Percentiles rank a stretch among this genome's conserved stretches.
Evolutionary conservation across 2,888 invertebrate genomes (phyloP).

Genomic region (Kuschelorhynchus macadamiae): DNA sequence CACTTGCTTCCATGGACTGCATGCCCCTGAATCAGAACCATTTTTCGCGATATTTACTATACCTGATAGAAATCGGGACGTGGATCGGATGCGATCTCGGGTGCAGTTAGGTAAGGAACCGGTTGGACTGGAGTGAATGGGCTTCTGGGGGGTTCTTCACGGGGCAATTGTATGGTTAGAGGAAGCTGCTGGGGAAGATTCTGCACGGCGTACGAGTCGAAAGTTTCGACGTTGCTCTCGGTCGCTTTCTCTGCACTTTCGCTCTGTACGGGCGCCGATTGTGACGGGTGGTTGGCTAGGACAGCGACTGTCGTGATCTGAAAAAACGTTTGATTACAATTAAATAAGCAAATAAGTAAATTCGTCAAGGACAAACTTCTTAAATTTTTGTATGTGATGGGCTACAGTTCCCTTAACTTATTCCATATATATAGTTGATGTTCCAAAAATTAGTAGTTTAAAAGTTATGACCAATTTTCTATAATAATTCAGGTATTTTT

Average conservation of each 20-base stretch:
- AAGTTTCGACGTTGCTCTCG: constrained; percentile 37
- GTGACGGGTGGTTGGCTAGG: constrained; percentile 37
- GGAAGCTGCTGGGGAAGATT: constrained; percentile 52
- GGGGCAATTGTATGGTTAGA: constrained; percentile 61
- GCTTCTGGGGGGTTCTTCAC: constrained; percentile 57
- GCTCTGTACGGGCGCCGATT: constrained; percentile 27
- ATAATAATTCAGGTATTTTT: too few relatives aligned
- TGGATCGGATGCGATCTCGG: constrained; percentile 52
- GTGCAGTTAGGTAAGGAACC: constrained; percentile 58
- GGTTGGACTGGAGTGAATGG: constrained; percentile 63
- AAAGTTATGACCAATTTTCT: too few relatives aligned
- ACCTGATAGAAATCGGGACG: constrained; percentile 35
- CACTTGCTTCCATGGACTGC: too few relatives aligned
- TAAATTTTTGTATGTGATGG: too few relatives aligned
- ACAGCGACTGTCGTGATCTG: constrained; percentile 51
- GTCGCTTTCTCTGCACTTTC: constrained; percentile 28
- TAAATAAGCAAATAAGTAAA: too few relatives aligned
- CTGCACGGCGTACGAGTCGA: constrained; percentile 47
- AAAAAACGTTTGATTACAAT: too few relatives aligned
- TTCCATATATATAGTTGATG: too few relatives aligned
- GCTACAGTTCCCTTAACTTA: too few relatives aligned
- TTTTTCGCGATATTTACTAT: too few relatives aligned
- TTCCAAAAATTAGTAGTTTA: too few relatives aligned
- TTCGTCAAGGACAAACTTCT: too few relatives aligned
- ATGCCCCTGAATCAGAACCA: too few relatives aligned